Percentiles rank a stretch among this genome's conserved stretches.
These are phyloP conservation scores for Ascidia mentula DNA, from an alignment of 23 tunicate genomes.

Conservation along the genomic window DNA sequence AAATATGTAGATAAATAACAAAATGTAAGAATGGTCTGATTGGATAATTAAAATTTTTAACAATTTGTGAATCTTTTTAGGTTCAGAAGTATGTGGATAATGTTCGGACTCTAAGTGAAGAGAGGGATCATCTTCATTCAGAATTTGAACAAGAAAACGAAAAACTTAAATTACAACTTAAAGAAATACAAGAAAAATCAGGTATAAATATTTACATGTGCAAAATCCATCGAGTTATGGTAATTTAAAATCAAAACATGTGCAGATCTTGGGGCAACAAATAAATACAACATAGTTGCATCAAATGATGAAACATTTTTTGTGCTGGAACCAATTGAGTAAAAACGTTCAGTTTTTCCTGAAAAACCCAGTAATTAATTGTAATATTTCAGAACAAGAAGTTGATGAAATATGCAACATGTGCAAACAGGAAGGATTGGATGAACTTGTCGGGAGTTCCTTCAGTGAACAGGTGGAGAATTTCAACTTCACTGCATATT, in stretches of 20 bases:
- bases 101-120: slow-evolving; percentile 68
- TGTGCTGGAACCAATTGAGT: too few species aligned
- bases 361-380: too few species aligned
- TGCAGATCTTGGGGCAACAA: too few species aligned
- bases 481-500: not conserved
- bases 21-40: too few species aligned
- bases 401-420: slow-evolving; percentile 35
- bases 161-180: slow-evolving; percentile 32
- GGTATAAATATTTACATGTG: not conserved
- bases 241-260: too few species aligned
- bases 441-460: slow-evolving; percentile 58
- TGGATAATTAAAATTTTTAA: too few species aligned
- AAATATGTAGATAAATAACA: too few species aligned
- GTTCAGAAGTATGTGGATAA: slow-evolving; percentile 72
- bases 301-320: too few species aligned
- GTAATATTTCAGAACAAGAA: slow-evolving; percentile 38
- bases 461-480: slow-evolving; percentile 66
- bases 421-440: slow-evolving; percentile 66
- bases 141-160: slow-evolving; percentile 80
- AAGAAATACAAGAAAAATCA: slow-evolving; percentile 30
- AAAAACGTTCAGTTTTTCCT: too few species aligned
- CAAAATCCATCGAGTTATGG: too few species aligned
- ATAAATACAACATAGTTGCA: too few species aligned
- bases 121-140: slow-evolving; percentile 58
- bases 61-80: too few species aligned